Conservation (phyloP, 2,888 invertebrate genomes). For the Orthosia incerta region DNA sequence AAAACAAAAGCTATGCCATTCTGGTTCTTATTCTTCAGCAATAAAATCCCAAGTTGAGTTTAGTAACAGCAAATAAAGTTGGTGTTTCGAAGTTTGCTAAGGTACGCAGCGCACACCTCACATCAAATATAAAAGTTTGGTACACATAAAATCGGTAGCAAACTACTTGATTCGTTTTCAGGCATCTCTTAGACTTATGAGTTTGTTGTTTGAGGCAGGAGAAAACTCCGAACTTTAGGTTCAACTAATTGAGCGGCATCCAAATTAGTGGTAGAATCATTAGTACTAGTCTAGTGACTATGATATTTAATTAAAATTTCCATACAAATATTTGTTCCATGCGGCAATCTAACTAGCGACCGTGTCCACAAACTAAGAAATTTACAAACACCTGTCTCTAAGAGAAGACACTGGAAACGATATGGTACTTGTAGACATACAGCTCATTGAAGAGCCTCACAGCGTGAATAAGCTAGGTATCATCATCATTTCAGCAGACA, state of each 20-base stretch:
- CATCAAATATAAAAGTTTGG: slow-evolving; percentile 29
- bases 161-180: slow-evolving; percentile 28
- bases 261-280: background rate
- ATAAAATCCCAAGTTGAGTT: background rate
- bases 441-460: too few species aligned
- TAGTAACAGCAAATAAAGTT: slow-evolving; percentile 4
- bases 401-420: too few species aligned
- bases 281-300: too few species aligned
- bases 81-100: slow-evolving; percentile 8
- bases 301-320: too few species aligned
- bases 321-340: too few species aligned
- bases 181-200: background rate
- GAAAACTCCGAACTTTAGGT: background rate
- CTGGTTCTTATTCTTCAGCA: background rate
- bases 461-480: too few species aligned
- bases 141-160: slow-evolving; percentile 11
- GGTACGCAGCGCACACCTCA: background rate
- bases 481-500: too few species aligned
- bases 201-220: background rate
- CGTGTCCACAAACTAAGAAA: too few species aligned
- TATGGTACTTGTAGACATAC: too few species aligned
- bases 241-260: background rate
- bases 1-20: background rate
- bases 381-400: too few species aligned
- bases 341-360: too few species aligned